A percentile compares a stretch with the other conserved stretches of the same genome.
Evolutionary conservation across 1,140 invertebrate genomes (phyloP).

Genomic region (Aethina tumida): DNA sequence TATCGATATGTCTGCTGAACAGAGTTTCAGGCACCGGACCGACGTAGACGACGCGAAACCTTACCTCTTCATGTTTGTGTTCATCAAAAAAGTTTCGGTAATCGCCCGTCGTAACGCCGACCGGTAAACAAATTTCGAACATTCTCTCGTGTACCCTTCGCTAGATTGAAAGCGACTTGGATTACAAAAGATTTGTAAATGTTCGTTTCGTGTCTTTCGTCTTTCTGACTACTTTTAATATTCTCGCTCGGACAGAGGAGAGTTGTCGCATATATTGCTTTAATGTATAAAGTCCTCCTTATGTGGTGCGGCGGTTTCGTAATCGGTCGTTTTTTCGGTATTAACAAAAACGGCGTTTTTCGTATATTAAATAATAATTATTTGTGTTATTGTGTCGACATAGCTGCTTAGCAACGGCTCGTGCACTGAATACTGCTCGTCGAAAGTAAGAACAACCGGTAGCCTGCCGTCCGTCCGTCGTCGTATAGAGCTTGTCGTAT

Average conservation of each 20-base stretch:
- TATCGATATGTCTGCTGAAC: background rate
- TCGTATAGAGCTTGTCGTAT: too few species aligned
- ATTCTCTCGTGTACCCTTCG: conserved; percentile 17
- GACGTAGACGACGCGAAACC: conserved; percentile 1
- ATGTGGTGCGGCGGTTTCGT: too few species aligned
- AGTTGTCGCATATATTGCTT: conserved; percentile 12
- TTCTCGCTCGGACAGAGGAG: conserved; percentile 8
- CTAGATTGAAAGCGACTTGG: conserved; percentile 16
- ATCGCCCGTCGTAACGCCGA: conserved; percentile 3
- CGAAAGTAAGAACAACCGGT: too few species aligned
- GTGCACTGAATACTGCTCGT: too few species aligned
- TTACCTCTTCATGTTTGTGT: background rate
- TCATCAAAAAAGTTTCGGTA: too few species aligned
- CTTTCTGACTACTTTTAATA: too few species aligned
- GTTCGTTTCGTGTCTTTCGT: conserved; percentile 7
- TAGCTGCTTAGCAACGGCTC: conserved; percentile 13
- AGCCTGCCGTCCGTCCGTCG: too few species aligned
- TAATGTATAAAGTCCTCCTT: conserved; percentile 4
- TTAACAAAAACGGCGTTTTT: too few species aligned
- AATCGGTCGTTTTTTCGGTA: too few species aligned
- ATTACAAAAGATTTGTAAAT: conserved; percentile 13
- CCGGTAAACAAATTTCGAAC: conserved; percentile 10
- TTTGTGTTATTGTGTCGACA: too few species aligned
- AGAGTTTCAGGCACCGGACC: background rate
- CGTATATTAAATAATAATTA: too few species aligned